Evolutionary conservation across 2,113 vertebrate species (phyloP).

Genomic region (Lanius ludovicianus): DNA sequence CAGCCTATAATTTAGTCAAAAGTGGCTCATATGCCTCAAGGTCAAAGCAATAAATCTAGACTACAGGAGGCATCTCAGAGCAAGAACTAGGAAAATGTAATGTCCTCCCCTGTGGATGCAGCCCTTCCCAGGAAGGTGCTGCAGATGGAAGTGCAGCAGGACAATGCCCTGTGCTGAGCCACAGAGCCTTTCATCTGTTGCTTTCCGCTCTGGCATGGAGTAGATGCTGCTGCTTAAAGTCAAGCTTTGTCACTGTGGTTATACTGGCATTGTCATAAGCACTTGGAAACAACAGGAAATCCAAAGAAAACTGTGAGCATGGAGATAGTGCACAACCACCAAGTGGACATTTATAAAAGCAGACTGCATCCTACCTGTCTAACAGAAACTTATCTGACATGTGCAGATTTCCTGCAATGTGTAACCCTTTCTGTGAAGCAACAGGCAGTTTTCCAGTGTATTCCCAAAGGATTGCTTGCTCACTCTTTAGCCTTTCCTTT

Average conservation of each 20-base stretch:
- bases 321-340: not conserved
- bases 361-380: not conserved
- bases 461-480: not conserved
- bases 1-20: not conserved
- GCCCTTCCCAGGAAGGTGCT: rapidly evolving
- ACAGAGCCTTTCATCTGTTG: rapidly evolving
- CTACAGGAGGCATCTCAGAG: not conserved
- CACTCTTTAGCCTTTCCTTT: not conserved
- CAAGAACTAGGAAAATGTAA: not conserved
- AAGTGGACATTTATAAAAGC: not conserved
- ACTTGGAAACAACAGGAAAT: conserved; percentile 8
- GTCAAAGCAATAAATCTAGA: not conserved
- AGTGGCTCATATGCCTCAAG: not conserved
- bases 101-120: rapidly evolving
- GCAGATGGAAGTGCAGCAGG: rapidly evolving
- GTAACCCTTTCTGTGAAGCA: not conserved
- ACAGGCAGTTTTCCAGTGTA: not conserved
- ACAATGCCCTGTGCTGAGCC: not conserved
- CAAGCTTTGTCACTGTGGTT: not conserved
- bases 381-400: not conserved
- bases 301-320: not conserved
- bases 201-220: not conserved
- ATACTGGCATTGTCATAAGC: not conserved
- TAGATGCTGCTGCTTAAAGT: not conserved
- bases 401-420: not conserved